Evolutionary conservation across 2,888 invertebrate genomes (phyloP).

Genomic region (Hirtodrosophila trivittata): DNA sequence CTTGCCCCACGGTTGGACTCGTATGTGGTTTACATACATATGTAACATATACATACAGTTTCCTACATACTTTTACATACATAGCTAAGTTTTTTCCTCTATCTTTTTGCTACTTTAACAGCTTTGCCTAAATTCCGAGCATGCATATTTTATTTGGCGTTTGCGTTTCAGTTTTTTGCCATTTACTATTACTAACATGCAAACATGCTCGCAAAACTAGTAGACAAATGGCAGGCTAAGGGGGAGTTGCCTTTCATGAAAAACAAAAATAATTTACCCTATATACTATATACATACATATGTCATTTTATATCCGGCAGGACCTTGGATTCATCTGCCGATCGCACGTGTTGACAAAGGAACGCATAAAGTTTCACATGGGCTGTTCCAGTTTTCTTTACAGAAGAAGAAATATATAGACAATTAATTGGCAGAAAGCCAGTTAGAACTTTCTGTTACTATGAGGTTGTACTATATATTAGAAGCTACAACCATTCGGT

Average conservation of each 20-base stretch:
- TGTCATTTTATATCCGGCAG: conserved; percentile 19
- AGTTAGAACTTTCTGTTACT: no score
- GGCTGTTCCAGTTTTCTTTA: no score
- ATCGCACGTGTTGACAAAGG: conserved; percentile 46
- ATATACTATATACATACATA: conserved; percentile 18
- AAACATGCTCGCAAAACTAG: conserved; percentile 30
- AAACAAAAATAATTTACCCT: conserved; percentile 28
- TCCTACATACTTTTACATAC: conserved; percentile 3
- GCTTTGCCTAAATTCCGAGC: conserved; percentile 59
- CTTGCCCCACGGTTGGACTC: conserved; percentile 21
- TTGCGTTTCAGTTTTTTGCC: conserved; percentile 48
- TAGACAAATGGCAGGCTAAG: conserved; percentile 1
- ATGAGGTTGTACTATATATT: no score
- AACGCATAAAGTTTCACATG: conserved; percentile 5
- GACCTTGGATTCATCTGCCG: conserved; percentile 33
- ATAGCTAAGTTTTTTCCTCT: conserved; percentile 26
- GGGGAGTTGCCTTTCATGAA: conserved; percentile 25
- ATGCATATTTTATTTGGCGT: conserved; percentile 62
- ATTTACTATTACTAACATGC: conserved; percentile 44
- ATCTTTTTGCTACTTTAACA: conserved; percentile 52
- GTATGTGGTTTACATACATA: conserved; percentile 24
- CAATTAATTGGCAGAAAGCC: no score
- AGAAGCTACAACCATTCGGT: no score
- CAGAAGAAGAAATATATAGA: no score
- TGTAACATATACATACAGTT: conserved; percentile 14